phyloP scores from a whole-genome alignment of 1,140 invertebrate genomes.

The Portunus trituberculatus region DNA sequence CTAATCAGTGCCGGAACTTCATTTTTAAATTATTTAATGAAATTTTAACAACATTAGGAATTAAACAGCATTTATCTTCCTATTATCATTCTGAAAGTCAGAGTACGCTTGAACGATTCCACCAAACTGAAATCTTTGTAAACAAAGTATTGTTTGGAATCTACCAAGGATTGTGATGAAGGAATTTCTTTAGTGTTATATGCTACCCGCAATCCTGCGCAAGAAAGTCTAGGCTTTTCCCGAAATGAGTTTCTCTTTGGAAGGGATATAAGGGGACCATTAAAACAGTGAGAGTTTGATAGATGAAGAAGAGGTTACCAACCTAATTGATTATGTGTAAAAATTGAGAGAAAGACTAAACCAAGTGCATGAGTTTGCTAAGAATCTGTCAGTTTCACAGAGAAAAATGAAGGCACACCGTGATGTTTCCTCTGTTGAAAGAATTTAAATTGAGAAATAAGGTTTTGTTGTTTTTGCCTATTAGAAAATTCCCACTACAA shows the following conservation, averaged over 20 bases:
- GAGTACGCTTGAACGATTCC: too few relatives aligned
- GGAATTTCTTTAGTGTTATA: slow-evolving; percentile 8
- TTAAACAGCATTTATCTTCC: not conserved
- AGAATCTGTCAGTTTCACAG: not conserved
- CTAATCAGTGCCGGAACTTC: not conserved
- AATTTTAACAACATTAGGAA: not conserved
- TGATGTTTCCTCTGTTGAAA: not conserved
- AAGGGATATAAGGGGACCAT: slow-evolving; percentile 46
- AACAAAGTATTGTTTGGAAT: slow-evolving; percentile 51
- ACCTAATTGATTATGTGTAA: slow-evolving; percentile 14
- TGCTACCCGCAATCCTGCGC: slow-evolving; percentile 9
- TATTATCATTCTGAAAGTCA: not conserved
- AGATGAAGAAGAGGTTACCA: not conserved
- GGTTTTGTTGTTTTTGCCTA: slow-evolving; percentile 31
- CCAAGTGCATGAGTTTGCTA: not conserved
- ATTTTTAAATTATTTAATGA: too few relatives aligned
- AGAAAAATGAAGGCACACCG: not conserved
- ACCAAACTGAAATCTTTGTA: too few relatives aligned
- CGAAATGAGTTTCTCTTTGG: slow-evolving; percentile 47
- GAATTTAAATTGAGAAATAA: slow-evolving; percentile 30
- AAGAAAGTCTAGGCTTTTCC: slow-evolving; percentile 43
- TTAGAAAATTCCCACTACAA: slow-evolving; percentile 35
- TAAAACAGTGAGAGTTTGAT: slow-evolving; percentile 35
- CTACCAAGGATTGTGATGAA: slow-evolving; percentile 47
- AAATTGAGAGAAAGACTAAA: slow-evolving; percentile 25